Evolutionary conservation across 2,888 invertebrate species (phyloP).

Genomic region (Dysmachus trigonus): DNA sequence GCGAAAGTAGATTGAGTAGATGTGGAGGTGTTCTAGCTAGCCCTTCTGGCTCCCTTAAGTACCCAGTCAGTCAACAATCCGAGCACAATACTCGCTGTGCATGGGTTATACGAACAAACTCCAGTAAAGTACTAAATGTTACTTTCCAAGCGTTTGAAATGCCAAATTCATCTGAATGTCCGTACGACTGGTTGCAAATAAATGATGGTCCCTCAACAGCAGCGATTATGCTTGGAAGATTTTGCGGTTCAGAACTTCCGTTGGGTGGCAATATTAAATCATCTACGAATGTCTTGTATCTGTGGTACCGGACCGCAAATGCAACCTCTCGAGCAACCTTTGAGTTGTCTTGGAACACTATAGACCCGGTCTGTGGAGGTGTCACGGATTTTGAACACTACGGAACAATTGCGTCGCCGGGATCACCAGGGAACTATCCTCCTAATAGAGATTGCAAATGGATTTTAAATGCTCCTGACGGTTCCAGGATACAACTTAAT

Average conservation of each 20-base stretch:
- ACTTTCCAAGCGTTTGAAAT: conserved; percentile 82
- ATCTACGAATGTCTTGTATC: conserved; percentile 78
- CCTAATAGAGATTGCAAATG: conserved; percentile 84
- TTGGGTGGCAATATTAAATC: conserved; percentile 77
- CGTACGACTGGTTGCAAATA: conserved; percentile 80
- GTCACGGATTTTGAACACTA: conserved; percentile 68
- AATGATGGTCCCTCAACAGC: conserved; percentile 84
- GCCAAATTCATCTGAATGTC: conserved; percentile 71
- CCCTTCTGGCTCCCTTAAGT: conserved; percentile 70
- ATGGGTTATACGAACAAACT: conserved; percentile 79
- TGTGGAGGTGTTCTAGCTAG: conserved; percentile 70
- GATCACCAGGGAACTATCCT: conserved; percentile 89
- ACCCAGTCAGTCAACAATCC: conserved; percentile 69
- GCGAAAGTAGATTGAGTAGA: conserved; percentile 68
- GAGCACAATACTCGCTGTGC: conserved; percentile 77
- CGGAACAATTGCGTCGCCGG: conserved; percentile 85
- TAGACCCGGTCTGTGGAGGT: conserved; percentile 79
- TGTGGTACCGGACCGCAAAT: conserved; percentile 83
- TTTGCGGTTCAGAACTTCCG: conserved; percentile 78
- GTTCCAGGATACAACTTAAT: conserved; percentile 81
- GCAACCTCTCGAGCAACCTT: conserved; percentile 75
- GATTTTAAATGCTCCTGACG: conserved; percentile 72
- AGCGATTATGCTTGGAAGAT: conserved; percentile 78
- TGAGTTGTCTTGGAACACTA: conserved; percentile 81
- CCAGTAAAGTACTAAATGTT: conserved; percentile 77